These are phyloP conservation scores for Thaleichthys pacificus DNA, from an alignment of 2,797 vertebrate genomes.

Conservation along the genomic window DNA sequence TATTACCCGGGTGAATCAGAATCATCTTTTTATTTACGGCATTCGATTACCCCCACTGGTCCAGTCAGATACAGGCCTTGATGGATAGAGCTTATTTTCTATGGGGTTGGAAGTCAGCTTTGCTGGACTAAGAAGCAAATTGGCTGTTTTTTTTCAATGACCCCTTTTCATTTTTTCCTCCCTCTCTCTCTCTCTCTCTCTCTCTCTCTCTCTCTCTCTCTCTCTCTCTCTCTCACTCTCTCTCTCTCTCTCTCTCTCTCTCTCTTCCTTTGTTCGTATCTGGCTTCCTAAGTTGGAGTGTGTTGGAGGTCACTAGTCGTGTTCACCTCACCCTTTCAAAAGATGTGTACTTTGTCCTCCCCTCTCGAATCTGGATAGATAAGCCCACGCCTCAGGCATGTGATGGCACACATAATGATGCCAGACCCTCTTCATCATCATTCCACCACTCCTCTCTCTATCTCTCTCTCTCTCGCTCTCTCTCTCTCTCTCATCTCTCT, in stretches of 20 bases:
- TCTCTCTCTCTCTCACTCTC: neutral
- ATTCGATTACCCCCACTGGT: conserved; percentile 4
- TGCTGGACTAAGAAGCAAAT: neutral
- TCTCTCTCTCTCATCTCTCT: neutral
- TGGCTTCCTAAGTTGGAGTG: conserved; percentile 7
- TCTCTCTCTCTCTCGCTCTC: neutral
- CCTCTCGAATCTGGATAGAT: neutral
- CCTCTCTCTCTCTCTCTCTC: neutral
- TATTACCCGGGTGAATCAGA: conserved; percentile 7
- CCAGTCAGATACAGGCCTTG: neutral
- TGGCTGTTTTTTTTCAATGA: neutral
- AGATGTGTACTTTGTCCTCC: conserved; percentile 1
- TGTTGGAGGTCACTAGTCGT: neutral
- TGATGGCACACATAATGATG: conserved; percentile 2
- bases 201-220: no score
- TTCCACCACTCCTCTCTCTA: neutral
- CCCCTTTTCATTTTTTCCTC: neutral
- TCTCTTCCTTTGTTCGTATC: neutral
- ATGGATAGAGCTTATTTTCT: conserved; percentile 8
- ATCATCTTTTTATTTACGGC: conserved; percentile 9
- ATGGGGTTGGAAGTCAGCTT: neutral
- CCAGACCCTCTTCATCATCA: conserved; percentile 2
- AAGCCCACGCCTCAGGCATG: neutral
- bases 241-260: neutral
- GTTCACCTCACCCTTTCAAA: neutral